These are phyloP conservation scores for Sakesphorus luctuosus DNA, from an alignment of 2,113 vertebrate species.

Conservation along the genomic window DNA sequence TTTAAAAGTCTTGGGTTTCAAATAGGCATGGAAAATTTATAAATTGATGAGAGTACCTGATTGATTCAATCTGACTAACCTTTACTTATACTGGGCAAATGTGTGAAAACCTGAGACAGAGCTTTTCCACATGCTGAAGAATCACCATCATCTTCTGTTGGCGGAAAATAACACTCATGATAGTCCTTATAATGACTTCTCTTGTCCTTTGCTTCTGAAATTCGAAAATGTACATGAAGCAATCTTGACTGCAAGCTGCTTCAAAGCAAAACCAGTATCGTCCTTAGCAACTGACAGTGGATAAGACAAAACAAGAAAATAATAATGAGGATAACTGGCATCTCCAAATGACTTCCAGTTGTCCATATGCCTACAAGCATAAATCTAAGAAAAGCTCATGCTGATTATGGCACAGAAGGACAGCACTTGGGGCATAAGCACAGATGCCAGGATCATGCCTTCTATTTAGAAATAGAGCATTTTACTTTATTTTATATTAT, in stretches of 20 bases:
- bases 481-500: slow-evolving; percentile 16
- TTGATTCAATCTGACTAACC: not conserved
- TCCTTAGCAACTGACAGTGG: not conserved
- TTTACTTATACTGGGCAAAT: not conserved
- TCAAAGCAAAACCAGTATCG: not conserved
- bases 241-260: not conserved
- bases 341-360: slow-evolving; percentile 65
- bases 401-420: slow-evolving; percentile 62
- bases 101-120: not conserved
- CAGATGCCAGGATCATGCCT: slow-evolving; percentile 63
- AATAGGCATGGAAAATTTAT: not conserved
- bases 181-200: not conserved
- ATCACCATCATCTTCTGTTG: not conserved
- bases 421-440: slow-evolving; percentile 54
- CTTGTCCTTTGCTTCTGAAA: not conserved
- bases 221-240: not conserved
- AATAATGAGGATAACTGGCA: slow-evolving; percentile 41
- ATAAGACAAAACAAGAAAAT: slow-evolving; percentile 2
- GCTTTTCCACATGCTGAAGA: not conserved
- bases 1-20: not conserved
- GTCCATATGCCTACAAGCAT: slow-evolving; percentile 51
- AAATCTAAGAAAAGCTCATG: slow-evolving; percentile 63
- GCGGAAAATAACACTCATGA: not conserved
- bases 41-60: not conserved
- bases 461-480: slow-evolving; percentile 47